Conservation (phyloP, 2,888 invertebrate species). For the Hedychridium roseum region DNA sequence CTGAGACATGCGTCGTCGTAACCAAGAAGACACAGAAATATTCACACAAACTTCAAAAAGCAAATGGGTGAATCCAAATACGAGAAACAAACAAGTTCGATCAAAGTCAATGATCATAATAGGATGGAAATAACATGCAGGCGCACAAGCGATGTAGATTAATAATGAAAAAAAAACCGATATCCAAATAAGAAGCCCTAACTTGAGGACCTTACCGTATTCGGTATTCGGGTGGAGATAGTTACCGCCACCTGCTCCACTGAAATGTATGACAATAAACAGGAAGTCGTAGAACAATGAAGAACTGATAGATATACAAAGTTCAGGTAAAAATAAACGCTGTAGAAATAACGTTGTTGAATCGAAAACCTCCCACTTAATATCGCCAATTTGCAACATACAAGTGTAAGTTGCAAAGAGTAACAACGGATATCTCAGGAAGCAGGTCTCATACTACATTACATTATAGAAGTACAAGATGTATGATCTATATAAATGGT, state of each 20-base stretch:
- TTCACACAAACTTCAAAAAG: not conserved
- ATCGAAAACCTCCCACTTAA: no score
- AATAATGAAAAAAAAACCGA: constrained; percentile 27
- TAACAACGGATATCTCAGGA: no score
- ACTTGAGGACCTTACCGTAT: constrained; percentile 63
- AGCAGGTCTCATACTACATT: no score
- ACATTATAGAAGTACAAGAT: no score
- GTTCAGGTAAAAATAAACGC: no score
- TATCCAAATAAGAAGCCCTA: constrained; percentile 44
- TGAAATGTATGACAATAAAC: constrained; percentile 62
- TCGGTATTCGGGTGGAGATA: constrained; percentile 63
- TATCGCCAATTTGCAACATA: no score
- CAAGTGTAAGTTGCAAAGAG: no score
- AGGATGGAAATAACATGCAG: constrained; percentile 21
- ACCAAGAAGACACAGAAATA: no score
- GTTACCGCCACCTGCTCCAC: constrained; percentile 63
- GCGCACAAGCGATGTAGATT: constrained; percentile 30
- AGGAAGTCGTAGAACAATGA: constrained; percentile 51
- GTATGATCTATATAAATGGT: no score
- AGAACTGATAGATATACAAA: no score
- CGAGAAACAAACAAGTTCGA: not conserved
- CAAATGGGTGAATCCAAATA: not conserved
- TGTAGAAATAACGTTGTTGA: no score
- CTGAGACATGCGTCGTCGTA: not conserved
- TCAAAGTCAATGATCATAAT: not conserved